Evolutionary conservation across 2,797 vertebrate species (phyloP).

Genomic region (Emydoidea blandingii): DNA sequence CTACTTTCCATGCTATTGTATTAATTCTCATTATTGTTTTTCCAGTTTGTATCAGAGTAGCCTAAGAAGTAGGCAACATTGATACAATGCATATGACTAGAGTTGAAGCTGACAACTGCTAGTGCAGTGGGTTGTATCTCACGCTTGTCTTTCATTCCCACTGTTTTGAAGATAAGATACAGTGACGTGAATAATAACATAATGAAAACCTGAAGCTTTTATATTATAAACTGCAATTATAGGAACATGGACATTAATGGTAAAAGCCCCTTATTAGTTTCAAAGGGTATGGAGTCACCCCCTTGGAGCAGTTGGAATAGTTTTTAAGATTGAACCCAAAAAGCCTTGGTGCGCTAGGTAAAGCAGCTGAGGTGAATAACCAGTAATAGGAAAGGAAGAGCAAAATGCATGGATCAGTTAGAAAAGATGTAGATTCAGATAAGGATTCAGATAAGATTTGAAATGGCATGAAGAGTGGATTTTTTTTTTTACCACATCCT

Average conservation of each 20-base stretch:
- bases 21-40: background rate
- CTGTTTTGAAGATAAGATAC: background rate
- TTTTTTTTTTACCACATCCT: background rate
- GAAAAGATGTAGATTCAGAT: accelerated
- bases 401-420: background rate
- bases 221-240: background rate
- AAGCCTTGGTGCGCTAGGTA: accelerated
- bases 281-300: background rate
- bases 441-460: accelerated
- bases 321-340: background rate
- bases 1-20: background rate
- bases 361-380: background rate
- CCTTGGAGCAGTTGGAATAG: background rate
- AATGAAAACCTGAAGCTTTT: background rate
- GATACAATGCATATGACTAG: background rate
- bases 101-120: background rate
- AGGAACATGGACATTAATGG: background rate
- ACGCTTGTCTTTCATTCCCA: background rate
- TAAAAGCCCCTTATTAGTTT: background rate
- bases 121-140: background rate
- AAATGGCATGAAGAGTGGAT: accelerated
- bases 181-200: background rate
- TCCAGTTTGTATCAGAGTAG: background rate
- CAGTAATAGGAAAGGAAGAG: background rate
- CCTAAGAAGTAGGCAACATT: background rate